Evolutionary conservation across 2,888 invertebrate genomes (phyloP).

Genomic region (Arge pagana): DNA sequence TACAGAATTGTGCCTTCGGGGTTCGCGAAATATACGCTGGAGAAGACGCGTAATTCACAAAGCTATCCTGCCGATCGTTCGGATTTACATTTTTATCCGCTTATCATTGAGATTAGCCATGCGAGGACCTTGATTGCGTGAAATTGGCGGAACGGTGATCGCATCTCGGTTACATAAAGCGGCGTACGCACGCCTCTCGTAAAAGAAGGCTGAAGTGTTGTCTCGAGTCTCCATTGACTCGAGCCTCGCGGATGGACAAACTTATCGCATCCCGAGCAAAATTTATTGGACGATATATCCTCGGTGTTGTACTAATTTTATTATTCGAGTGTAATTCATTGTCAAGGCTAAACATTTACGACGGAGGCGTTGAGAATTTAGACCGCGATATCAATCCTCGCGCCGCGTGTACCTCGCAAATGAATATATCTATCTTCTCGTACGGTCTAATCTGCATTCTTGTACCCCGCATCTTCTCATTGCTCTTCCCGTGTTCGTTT

Average conservation of each 20-base stretch:
- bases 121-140: slow-evolving; percentile 41
- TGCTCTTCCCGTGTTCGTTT: too few relatives aligned
- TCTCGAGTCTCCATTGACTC: background rate
- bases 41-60: slow-evolving; percentile 13
- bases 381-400: too few relatives aligned
- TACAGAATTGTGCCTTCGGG: too few relatives aligned
- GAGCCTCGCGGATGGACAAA: slow-evolving; percentile 3
- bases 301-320: slow-evolving; percentile 14
- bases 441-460: too few relatives aligned
- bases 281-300: slow-evolving; percentile 4
- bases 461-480: too few relatives aligned
- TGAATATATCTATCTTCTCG: too few relatives aligned
- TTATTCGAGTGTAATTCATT: slow-evolving; percentile 5
- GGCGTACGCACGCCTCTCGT: slow-evolving; percentile 1
- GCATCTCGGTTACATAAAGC: slow-evolving; percentile 24
- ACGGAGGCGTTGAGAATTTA: too few relatives aligned
- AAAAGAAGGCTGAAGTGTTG: slow-evolving; percentile 13
- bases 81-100: slow-evolving; percentile 33
- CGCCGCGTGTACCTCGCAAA: too few relatives aligned
- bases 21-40: too few relatives aligned
- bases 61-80: slow-evolving; percentile 25
- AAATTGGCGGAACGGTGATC: slow-evolving; percentile 40
- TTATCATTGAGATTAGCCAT: slow-evolving; percentile 38
- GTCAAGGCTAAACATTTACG: too few relatives aligned
- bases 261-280: background rate